Base-by-base conservation (phyloP, 2,797 vertebrate genomes). In the Smutsia temminckii region DNA sequence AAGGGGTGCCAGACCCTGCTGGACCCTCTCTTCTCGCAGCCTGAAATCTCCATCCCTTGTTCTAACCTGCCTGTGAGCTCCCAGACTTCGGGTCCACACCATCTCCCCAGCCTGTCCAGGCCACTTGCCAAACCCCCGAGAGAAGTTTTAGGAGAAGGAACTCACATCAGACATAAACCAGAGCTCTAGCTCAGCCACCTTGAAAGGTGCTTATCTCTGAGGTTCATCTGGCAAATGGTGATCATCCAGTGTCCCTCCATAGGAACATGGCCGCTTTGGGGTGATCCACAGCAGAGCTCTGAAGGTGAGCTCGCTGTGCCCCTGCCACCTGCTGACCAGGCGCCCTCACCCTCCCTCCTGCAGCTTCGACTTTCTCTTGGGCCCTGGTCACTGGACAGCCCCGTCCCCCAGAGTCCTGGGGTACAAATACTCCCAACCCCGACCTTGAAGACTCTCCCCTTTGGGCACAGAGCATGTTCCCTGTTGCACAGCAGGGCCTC, bases 111-210 rank as follows among this genome's bases (percentile, higher is more conserved):
- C 40, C 3, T 6, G 10, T 29, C 32, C 32, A 4, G 11, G 27
- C 57, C 0, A 1, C 66, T 71, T 8, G 3, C n/a, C 53, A 25
- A 2, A 6, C 23, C 6, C 32, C 12, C 27, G 0, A 0, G 37
- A 61, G 88, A 59, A 59, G 27, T 4, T 27, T 46, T 5, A 17
- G 49, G 57, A 66, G 6, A n/a, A 46, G 0, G 16, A 23, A 18
- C 49, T 59, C 23, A 29, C 25, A 12, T 49, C 77, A 17, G 51
- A 90, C 23, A 32, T 2, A 29, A 80, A 27, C 29, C 23, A 18
- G 5, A 17, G 66, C 77, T 74, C 4, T 0, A 63, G 89, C n/a
- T 66, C 16, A 6, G 63, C 3, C 8, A 46, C 34, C 34, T 40
- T 4, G 12, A 25, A 40, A 34, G 18, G 6, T 25, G 29, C 59